phyloP scores from a whole-genome alignment of 2,113 vertebrate genomes.

The Limanda limanda region DNA sequence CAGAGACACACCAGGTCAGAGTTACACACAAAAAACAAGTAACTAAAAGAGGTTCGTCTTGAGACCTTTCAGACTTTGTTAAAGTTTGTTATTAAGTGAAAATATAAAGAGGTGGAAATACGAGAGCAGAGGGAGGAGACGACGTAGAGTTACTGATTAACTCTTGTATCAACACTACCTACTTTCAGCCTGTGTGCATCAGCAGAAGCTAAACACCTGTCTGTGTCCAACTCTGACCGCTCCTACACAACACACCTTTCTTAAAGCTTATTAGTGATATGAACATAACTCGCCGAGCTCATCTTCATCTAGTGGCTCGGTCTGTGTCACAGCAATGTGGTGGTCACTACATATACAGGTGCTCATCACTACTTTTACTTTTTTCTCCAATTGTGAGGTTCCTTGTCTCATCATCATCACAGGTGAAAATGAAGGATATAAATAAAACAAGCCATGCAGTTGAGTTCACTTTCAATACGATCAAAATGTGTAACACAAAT shows the following conservation, averaged over 20 bases:
- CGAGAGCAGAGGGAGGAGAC: slow-evolving; percentile 9
- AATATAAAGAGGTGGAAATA: no score
- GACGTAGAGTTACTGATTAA: slow-evolving; percentile 62
- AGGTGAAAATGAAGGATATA: background rate
- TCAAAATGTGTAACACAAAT: background rate
- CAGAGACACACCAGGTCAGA: slow-evolving; percentile 34
- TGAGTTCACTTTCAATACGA: no score
- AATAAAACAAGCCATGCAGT: background rate
- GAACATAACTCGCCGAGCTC: no score
- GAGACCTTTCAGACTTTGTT: no score
- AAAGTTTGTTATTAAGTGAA: no score
- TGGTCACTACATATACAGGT: no score
- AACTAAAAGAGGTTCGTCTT: no score
- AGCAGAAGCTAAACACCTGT: slow-evolving; percentile 28
- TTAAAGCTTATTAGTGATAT: background rate
- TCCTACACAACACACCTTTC: background rate
- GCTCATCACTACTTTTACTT: no score
- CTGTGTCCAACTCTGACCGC: background rate
- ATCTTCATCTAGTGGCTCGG: no score
- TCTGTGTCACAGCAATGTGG: no score
- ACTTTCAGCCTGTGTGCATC: slow-evolving; percentile 9
- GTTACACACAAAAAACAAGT: no score
- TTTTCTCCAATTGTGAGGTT: no score
- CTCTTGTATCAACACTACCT: slow-evolving; percentile 55
- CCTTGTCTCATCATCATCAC: background rate